A percentile compares a stretch with the other conserved stretches of the same genome.
Conservation (phyloP, 2,888 invertebrate genomes). For the Autographa gamma region DNA sequence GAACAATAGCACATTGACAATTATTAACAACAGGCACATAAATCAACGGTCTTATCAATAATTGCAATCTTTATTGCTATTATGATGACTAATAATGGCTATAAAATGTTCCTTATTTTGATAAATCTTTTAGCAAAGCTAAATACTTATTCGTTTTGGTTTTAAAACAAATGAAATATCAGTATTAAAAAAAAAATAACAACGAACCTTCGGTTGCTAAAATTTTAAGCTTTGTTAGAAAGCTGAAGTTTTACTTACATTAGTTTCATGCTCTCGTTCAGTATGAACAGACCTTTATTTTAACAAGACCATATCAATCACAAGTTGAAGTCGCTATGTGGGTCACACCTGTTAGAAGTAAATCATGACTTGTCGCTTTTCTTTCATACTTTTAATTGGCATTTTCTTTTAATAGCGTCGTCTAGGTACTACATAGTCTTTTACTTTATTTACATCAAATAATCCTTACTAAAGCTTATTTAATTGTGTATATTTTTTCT, state of each 20-base stretch:
- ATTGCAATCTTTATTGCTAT: constrained; percentile 4
- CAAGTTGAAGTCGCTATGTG: constrained; percentile 31
- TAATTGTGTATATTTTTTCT: too few species aligned
- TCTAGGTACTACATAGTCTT: neutral
- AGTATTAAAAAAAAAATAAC: too few species aligned
- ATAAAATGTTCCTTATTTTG: too few species aligned
- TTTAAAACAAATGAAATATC: too few species aligned
- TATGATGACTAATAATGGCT: neutral
- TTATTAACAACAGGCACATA: neutral
- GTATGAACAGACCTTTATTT: constrained; percentile 3
- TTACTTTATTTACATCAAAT: neutral
- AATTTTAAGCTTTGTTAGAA: too few species aligned
- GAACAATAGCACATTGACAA: neutral
- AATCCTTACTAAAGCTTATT: too few species aligned
- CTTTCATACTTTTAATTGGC: constrained; percentile 12
- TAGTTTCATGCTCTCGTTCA: neutral
- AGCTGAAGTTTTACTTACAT: neutral
- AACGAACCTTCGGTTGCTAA: too few species aligned
- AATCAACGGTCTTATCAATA: neutral
- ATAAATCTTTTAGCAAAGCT: too few species aligned
- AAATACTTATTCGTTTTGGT: too few species aligned
- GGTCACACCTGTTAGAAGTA: constrained; percentile 42
- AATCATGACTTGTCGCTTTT: constrained; percentile 25
- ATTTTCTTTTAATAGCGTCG: constrained; percentile 12
- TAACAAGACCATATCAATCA: constrained; percentile 42